Evolutionary conservation across 1,140 invertebrate species (phyloP).

Genomic region (Archivesica marissinica): DNA sequence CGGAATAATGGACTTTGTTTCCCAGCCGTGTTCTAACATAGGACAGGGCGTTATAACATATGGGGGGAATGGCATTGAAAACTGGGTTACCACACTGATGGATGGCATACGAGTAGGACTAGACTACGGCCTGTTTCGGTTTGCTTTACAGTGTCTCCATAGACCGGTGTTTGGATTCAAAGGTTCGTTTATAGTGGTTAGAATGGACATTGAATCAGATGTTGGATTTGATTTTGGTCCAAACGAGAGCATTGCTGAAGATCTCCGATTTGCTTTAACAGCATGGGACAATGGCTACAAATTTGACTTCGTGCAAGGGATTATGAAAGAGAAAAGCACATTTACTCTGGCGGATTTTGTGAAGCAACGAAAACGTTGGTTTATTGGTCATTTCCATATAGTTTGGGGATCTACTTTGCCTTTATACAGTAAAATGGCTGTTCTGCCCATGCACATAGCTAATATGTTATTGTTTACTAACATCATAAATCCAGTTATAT

Average conservation of each 20-base stretch:
- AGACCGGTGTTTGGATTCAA: constrained; percentile 99
- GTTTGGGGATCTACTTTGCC: constrained; percentile 9
- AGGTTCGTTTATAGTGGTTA: constrained; percentile 85
- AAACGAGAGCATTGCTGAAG: constrained; percentile 97
- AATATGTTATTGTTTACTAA: constrained; percentile 23
- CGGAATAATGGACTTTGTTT: constrained; percentile 97
- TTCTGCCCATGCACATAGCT: constrained; percentile 1
- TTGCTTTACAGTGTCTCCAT: constrained; percentile 96
- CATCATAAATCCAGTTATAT: constrained; percentile 22
- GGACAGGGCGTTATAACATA: constrained; percentile 93
- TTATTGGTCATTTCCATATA: constrained; percentile 91
- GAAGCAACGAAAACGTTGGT: constrained; percentile 97
- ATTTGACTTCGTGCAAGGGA: constrained; percentile 85
- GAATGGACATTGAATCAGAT: constrained; percentile 93
- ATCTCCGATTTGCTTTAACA: constrained; percentile 98
- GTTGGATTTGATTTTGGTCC: constrained; percentile 97
- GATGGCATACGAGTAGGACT: constrained; percentile 95
- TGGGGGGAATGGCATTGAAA: constrained; percentile 95
- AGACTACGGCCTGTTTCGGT: constrained; percentile 97
- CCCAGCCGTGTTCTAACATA: constrained; percentile 94
- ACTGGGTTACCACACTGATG: constrained; percentile 96
- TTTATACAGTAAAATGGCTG: constrained; percentile 11
- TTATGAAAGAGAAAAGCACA: constrained; percentile 99
- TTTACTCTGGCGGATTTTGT: constrained; percentile 97
- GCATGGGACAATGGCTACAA: constrained; percentile 86